These are phyloP conservation scores for Entosphenus tridentatus DNA, from an alignment of 2,113 vertebrate species.

Conservation along the genomic window DNA sequence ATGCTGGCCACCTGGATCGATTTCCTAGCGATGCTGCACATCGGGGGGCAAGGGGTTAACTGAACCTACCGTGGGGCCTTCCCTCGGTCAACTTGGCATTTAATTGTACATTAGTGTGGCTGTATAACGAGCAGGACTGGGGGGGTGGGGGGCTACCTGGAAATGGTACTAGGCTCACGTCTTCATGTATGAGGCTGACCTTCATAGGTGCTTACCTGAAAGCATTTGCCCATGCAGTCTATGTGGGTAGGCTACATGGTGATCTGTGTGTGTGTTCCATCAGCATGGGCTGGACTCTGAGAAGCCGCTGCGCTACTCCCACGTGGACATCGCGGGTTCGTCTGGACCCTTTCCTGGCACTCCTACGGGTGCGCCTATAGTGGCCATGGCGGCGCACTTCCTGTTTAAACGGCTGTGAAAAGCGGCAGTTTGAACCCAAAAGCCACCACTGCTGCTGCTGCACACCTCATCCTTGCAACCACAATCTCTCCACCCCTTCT, in stretches of 20 bases:
- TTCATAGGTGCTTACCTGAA: background rate
- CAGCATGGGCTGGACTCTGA: slow-evolving; percentile 32
- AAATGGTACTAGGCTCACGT: background rate
- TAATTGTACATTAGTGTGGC: no score
- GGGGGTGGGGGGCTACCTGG: background rate
- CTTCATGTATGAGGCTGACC: background rate
- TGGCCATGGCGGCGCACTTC: slow-evolving; percentile 32
- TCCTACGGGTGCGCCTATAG: slow-evolving; percentile 32
- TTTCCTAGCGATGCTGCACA: background rate
- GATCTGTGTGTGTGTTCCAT: background rate
- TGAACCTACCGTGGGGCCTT: background rate
- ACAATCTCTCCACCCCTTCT: no score
- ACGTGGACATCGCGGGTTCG: slow-evolving; percentile 40
- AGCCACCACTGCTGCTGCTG: no score
- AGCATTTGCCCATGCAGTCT: no score
- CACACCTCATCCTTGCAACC: no score
- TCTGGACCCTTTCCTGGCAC: slow-evolving; percentile 38
- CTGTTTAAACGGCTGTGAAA: slow-evolving; percentile 8
- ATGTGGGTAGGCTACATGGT: no score
- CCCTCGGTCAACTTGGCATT: no score
- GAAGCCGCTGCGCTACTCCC: slow-evolving; percentile 28
- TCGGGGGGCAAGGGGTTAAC: background rate
- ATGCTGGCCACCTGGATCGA: background rate
- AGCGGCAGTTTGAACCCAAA: no score
- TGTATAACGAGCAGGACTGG: no score